Evolutionary conservation across 2,113 vertebrate species (phyloP), one percentile per base, ranked within the genome.

Genomic region (Haliaeetus leucogaster): DNA sequence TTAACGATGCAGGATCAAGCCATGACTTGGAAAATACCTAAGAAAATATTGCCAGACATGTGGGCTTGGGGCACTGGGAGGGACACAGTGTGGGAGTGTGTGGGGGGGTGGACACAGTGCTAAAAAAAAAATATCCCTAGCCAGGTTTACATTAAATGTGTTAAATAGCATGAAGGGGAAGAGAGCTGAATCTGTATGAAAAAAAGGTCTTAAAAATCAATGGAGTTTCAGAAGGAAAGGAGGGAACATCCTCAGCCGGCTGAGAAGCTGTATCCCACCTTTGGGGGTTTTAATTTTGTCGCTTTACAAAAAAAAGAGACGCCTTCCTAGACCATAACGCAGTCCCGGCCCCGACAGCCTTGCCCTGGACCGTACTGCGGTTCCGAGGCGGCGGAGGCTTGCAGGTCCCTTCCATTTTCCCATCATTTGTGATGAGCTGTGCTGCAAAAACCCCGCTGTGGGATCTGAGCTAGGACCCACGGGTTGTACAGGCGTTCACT

Each of bases 1-100:
- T 96, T 77, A 95, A 93, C 0, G 8, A 85, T 29, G 27, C 70
- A 80, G n/a, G n/a, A 95, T 89, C 84, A 87, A 91, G 63, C 53
- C 36, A 61, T 77, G 85, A 70, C 87, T 94, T 95, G 78, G 80
- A 91, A 94, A 86, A 91, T 80, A 52, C 53, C 65, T 66, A n/a
- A 86, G 63, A 42, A 87, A 86, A 32, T 78, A 50, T 27, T 86
- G 61, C 82, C 93, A 97, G 86, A 81, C 26, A 11, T 86, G 66
- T 85, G 83, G 78, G 81, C 29, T 91, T 50, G 59, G 80, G 55
- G 36, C n/a, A 65, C 2, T 52, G 70, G 84, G 56, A 89, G 58
- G 48, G 29, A 91, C 16, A 23, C 2, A 9, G 16, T 70, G 16
- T 70, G 77, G 65, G 50, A 16, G 50, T 16, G 50, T 2, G 8